phyloP scores from a whole-genome alignment of 2,888 invertebrate genomes.

The Cataglyphis rosenhaueri region DNA sequence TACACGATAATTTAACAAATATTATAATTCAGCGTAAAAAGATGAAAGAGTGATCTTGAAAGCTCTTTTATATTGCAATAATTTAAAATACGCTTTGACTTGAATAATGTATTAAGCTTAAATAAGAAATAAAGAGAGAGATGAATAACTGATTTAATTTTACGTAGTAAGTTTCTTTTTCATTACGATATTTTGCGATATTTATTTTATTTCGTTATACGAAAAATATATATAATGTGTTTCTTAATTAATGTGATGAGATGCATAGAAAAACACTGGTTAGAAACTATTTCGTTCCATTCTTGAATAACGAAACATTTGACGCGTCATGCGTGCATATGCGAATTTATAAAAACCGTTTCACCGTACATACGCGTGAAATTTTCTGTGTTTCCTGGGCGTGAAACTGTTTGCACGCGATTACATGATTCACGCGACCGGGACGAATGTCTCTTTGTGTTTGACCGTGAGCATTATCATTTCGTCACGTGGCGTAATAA shows the following conservation, averaged over 20 bases:
- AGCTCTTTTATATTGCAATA: background rate
- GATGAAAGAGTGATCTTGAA: background rate
- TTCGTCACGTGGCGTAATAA: slow-evolving; percentile 49
- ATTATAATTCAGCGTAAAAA: background rate
- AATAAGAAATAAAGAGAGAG: background rate
- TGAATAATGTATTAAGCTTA: background rate
- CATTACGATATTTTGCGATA: background rate
- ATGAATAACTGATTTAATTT: background rate
- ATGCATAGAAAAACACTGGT: slow-evolving; percentile 13
- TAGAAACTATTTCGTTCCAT: slow-evolving; percentile 1
- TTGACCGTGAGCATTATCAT: slow-evolving; percentile 41
- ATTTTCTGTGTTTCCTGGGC: slow-evolving; percentile 37
- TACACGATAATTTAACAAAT: background rate
- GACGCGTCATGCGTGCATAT: slow-evolving; percentile 1
- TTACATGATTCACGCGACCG: slow-evolving; percentile 48
- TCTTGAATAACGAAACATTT: background rate
- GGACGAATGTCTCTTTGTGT: slow-evolving; percentile 47
- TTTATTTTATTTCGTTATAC: background rate
- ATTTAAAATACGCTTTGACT: background rate
- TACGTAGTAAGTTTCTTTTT: background rate
- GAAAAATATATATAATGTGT: slow-evolving; percentile 12
- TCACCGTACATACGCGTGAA: slow-evolving; percentile 33
- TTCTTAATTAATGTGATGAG: slow-evolving; percentile 22
- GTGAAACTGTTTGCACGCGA: slow-evolving; percentile 34
- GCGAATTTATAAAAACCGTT: slow-evolving; percentile 19